Conservation (phyloP, 2,888 invertebrate species). For the Cremastobaeus sp. region DNA sequence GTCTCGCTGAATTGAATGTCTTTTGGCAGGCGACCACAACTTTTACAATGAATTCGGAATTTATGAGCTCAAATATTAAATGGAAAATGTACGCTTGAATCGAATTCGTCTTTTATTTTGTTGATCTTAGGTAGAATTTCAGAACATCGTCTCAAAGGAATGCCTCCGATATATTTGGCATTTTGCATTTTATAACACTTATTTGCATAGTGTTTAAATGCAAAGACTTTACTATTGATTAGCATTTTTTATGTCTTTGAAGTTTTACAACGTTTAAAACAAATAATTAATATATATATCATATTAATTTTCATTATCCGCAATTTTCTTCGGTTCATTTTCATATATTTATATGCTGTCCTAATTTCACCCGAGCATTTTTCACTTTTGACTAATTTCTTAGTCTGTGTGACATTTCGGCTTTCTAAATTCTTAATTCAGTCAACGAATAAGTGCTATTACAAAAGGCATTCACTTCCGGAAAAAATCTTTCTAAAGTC, state of each 20-base stretch:
- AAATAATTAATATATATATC: too few relatives aligned
- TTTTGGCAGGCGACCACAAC: constrained; percentile 20
- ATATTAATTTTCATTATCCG: too few relatives aligned
- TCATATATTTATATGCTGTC: too few relatives aligned
- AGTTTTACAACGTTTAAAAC: too few relatives aligned
- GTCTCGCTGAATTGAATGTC: constrained; percentile 29
- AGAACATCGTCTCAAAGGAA: too few relatives aligned
- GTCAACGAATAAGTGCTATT: background rate
- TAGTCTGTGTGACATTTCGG: background rate
- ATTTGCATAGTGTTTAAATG: too few relatives aligned
- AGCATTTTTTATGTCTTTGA: too few relatives aligned
- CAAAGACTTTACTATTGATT: too few relatives aligned
- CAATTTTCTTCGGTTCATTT: too few relatives aligned
- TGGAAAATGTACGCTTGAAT: constrained; percentile 43
- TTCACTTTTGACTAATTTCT: background rate
- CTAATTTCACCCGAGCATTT: too few relatives aligned
- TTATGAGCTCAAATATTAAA: constrained; percentile 52
- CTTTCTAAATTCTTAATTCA: background rate
- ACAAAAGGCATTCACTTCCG: constrained; percentile 35
- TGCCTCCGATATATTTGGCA: background rate
- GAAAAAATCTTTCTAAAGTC: constrained; percentile 20
- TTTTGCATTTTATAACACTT: background rate
- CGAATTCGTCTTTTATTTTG: constrained; percentile 45
- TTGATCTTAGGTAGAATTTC: constrained; percentile 47
- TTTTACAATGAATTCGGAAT: constrained; percentile 31